Base-by-base conservation (phyloP, 2,888 invertebrate species). In the Nephrocerus scutellatus region DNA sequence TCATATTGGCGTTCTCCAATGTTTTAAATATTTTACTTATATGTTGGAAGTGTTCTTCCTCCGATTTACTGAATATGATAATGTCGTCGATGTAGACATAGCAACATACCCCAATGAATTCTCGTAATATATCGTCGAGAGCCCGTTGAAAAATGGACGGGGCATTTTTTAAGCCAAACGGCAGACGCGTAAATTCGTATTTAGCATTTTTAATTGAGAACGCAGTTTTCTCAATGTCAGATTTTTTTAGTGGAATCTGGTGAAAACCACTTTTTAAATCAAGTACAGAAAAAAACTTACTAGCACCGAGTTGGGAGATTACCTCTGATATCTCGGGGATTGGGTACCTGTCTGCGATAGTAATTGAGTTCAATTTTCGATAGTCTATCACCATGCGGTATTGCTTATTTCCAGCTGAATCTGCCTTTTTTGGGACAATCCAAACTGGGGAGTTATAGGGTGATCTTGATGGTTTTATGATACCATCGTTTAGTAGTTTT, bases 31-130 rank as follows among this genome's bases (percentile, higher is more conserved):
- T 36, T 10, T 40, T 32, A 19, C 21, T 15, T 8, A 43, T 40
- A 19, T 48, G 29, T n/a, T 39, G 13, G 14, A 36, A 30, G 23
- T 44, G 43, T 30, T 43, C 34, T 0, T 33, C 32, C 13, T 44
- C 35, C 5, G 30, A 16, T 18, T 41, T 29, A 19, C 39, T 36
- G 18, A 45, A 46, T 7, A 38, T 37, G 10, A 46, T 44, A 6
- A 46, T 42, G n/a, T 39, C 36, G 18, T 39, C 36, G n/a, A 45
- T 39, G 20, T 45, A 39, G 7, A 41, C 44, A 20, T 32, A 36
- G 13, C 39, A 40, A n/a, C 14, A 31, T 23, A 36, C 35, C 13
- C 22, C 32, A 15, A 41, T 41, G 9, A 40, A 20, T 20, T 39
- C 32, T 15, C 36, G 16, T 7, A 39, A 9, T 18, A 43, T 43